Evolutionary conservation across 2,113 vertebrate genomes (phyloP), one percentile per base, ranked within the genome.

Genomic region (Amia ocellicauda): DNA sequence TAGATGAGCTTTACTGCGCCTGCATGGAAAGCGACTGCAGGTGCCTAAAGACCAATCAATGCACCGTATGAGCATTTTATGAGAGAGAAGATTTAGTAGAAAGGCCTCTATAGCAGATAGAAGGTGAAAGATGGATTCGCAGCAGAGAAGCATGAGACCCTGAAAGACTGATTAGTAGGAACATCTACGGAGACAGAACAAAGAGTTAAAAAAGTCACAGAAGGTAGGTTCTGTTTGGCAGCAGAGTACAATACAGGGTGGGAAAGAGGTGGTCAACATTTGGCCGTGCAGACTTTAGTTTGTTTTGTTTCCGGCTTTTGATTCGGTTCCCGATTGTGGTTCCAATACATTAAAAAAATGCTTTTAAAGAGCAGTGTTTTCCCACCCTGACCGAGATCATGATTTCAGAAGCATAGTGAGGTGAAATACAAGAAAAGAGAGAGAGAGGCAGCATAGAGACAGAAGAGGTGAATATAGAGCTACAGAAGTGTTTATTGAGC

Each of bases 401-500:
- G 89, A 87, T 83, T 79, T 86, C 75, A 89, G 88, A 86, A 87
- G 91, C 83, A 84, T 83, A 90, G 87, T 87, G 81, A 80, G 89
- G 86, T 87, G 87, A 77, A 84, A 89, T 84, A 86, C 87, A 88
- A 74, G 71, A 79, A 57, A 66, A 89, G 79, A 86, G 86, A 89
- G n/a, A n/a, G 69, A 81, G 81, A 86, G 84, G 86, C 86, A 88
- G 88, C 83, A 86, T 86, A 91, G 86, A 93, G 87, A 91, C 88
- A 90, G 86, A 90, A 88, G 76, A 90, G 87, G 88, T 89, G 88
- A 89, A 87, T 83, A 89, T 83, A 92, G 90, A 92, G 91, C 93
- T 94, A 92, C 90, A 91, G 91, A 93, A 93, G 89, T 87, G 88
- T 97, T 98, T 98, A 98, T 97, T 98, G 86, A 92, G 91, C 96